Base-by-base conservation (phyloP, 2,113 vertebrate genomes). In the Pipra filicauda region DNA sequence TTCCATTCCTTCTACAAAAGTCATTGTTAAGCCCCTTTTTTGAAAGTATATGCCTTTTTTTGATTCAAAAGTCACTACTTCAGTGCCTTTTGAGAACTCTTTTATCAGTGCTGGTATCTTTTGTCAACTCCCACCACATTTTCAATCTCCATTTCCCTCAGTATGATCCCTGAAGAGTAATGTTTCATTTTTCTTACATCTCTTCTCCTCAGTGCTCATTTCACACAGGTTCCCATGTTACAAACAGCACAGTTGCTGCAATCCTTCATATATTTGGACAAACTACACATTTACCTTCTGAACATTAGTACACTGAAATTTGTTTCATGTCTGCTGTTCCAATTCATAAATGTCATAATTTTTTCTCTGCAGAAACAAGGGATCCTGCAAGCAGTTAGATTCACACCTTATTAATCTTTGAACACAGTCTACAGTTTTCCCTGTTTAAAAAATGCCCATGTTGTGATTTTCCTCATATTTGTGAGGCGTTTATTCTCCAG, bases 41-140 rank as follows among this genome's bases (percentile, higher is more conserved):
- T 1, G 0, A 71, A 94, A 80, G 69, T 59, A 62, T 55, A 72
- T 64, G 35, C 24, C 51, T 55, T 74, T 88, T 79, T 95, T 84
- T 71, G 15, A 81, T 85, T 93, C 30, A 75, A 92, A 96, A 89
- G 89, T 89, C 65, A 81, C 61, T 81, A 52, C 86, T 93, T 92
- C 76, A 57, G 49, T 87, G 83, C 48, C 65, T 96, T 89, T 87
- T 93, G 65, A 84, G 61, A 95, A 52, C 27, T 37, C 85, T 92
- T 93, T 86, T 89, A 86, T 95, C 93, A 84, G 89, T 51, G 30
- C 65, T 64, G 39, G 37, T 89, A 93, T 78, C 73, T 95, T 95
- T 94, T 95, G 89, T 93, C 73, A 95, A 95, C 86, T 96, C 93
- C 95, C 61, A 92, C 58, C 2, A 5, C 80, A 95, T 95, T 96